These are phyloP conservation scores for Aproaerema taeniolella DNA, from an alignment of 2,888 invertebrate species.

Conservation along the genomic window DNA sequence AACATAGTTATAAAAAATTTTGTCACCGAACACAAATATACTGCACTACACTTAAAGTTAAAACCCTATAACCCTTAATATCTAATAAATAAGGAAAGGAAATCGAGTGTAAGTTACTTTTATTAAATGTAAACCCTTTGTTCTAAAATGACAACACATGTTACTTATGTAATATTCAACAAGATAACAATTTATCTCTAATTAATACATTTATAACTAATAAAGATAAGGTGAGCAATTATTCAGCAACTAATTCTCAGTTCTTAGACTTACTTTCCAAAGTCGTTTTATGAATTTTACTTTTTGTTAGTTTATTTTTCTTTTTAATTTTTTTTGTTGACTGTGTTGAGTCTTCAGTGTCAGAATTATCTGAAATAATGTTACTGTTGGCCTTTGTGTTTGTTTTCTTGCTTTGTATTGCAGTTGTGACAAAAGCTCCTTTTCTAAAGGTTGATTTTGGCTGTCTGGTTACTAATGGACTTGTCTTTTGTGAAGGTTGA, in stretches of 20 bases:
- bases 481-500: slow-evolving; percentile 37
- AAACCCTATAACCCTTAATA: no score
- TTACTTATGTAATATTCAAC: no score
- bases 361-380: slow-evolving; percentile 55
- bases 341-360: slow-evolving; percentile 63
- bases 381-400: slow-evolving; percentile 34
- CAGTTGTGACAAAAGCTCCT: slow-evolving; percentile 78
- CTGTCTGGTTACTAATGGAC: slow-evolving; percentile 38
- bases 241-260: slow-evolving; percentile 20
- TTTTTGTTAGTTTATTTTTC: slow-evolving; percentile 54
- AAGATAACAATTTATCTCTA: no score
- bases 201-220: neutral
- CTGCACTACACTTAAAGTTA: no score
- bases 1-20: no score
- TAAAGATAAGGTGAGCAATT: slow-evolving; percentile 4
- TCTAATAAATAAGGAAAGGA: no score
- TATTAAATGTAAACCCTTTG: no score
- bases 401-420: slow-evolving; percentile 62
- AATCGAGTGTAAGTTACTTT: no score
- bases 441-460: slow-evolving; percentile 75
- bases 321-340: slow-evolving; percentile 63
- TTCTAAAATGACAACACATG: no score
- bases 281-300: slow-evolving; percentile 42
- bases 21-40: no score
- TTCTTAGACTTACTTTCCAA: slow-evolving; percentile 48